phyloP scores from a whole-genome alignment of 2,797 vertebrate genomes.

The Pangasius djambal region DNA sequence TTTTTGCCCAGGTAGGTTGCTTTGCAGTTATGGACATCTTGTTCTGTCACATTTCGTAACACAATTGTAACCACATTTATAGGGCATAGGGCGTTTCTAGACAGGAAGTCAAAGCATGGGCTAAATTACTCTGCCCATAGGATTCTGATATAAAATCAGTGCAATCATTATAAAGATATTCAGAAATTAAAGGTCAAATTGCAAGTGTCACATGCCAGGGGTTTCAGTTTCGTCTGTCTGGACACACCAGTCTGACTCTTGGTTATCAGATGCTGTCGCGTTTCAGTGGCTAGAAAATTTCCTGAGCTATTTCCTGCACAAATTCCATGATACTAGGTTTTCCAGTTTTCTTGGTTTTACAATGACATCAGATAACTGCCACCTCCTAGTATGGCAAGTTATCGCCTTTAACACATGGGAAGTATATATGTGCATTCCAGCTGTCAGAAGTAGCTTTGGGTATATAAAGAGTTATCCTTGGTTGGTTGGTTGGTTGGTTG shows the following conservation, averaged over 20 bases:
- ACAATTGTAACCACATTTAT: not conserved
- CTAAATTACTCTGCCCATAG: not conserved
- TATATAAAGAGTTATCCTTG: not conserved
- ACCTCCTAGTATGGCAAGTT: not conserved
- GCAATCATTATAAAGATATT: not conserved
- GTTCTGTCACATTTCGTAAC: not conserved
- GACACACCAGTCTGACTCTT: not conserved
- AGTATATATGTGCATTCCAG: not conserved
- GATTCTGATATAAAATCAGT: not conserved
- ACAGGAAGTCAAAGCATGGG: not conserved
- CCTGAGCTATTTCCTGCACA: not conserved
- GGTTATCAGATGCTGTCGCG: not conserved
- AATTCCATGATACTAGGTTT: not conserved
- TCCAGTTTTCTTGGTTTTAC: not conserved
- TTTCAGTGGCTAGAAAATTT: not conserved
- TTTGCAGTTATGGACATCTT: not conserved
- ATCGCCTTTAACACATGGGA: not conserved
- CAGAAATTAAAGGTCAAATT: not conserved
- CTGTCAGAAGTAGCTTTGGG: not conserved
- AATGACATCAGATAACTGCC: not conserved
- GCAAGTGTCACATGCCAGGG: not conserved
- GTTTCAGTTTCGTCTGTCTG: not conserved
- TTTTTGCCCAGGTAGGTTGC: constrained; percentile 88
- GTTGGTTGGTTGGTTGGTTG: not conserved
- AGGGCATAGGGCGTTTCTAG: not conserved